These are phyloP conservation scores for Oxystoma pomonae DNA, from an alignment of 2,888 invertebrate species.

Conservation along the genomic window DNA sequence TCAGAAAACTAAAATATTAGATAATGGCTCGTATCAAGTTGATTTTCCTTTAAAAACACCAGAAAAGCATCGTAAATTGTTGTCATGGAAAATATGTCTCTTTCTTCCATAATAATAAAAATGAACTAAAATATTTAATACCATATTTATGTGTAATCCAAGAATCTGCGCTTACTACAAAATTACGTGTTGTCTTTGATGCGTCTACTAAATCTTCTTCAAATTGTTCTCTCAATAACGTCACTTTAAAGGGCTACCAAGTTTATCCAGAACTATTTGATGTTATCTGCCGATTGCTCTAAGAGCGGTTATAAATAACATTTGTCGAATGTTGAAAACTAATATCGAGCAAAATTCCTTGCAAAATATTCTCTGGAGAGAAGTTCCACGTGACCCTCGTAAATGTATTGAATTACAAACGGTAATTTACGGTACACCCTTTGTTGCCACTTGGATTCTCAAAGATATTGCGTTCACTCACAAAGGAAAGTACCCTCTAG, in stretches of 20 bases:
- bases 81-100: slow-evolving; percentile 12
- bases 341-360: slow-evolving; percentile 16
- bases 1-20: slow-evolving; percentile 7
- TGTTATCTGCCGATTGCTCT: slow-evolving; percentile 17
- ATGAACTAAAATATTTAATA: slow-evolving; percentile 13
- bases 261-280: slow-evolving; percentile 20
- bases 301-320: slow-evolving; percentile 19
- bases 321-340: slow-evolving; percentile 19
- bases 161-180: slow-evolving; percentile 14
- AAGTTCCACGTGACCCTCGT: slow-evolving; percentile 11
- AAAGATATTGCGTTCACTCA: slow-evolving; percentile 14
- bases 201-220: slow-evolving; percentile 12
- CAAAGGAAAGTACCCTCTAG: slow-evolving; percentile 11
- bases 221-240: slow-evolving; percentile 19
- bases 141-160: slow-evolving; percentile 17
- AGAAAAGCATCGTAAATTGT: slow-evolving; percentile 8
- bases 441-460: slow-evolving; percentile 14
- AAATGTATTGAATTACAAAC: slow-evolving; percentile 20
- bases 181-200: slow-evolving; percentile 22
- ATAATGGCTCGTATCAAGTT: slow-evolving; percentile 17
- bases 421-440: slow-evolving; percentile 22
- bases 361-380: slow-evolving; percentile 24
- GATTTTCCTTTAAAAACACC: slow-evolving; percentile 17
- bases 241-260: slow-evolving; percentile 17
- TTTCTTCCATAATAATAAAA: background rate